A percentile compares a stretch with the other conserved stretches of the same genome.
Conservation (phyloP, 1,140 invertebrate species). For the Brachionus angularis region DNA sequence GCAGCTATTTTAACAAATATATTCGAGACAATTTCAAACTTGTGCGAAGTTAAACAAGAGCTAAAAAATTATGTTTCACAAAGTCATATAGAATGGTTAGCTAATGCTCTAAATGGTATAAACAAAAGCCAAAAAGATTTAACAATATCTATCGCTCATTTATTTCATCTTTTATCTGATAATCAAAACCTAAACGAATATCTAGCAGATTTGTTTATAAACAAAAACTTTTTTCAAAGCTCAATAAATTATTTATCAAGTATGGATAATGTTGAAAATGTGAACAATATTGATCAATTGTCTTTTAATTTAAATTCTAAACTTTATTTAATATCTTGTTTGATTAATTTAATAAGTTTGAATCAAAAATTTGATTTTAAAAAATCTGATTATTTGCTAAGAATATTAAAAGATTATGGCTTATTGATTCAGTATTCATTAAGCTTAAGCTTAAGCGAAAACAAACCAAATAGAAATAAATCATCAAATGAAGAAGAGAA, state of each 20-base stretch:
- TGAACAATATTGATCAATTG: neutral
- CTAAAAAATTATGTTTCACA: constrained; percentile 15
- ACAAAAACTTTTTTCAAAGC: constrained; percentile 10
- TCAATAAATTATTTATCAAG: neutral
- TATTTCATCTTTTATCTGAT: constrained; percentile 6
- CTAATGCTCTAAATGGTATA: neutral
- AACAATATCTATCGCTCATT: constrained; percentile 9
- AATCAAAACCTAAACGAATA: constrained; percentile 5
- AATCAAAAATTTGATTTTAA: neutral
- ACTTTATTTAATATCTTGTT: neutral
- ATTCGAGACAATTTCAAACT: constrained; percentile 28
- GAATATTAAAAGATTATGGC: neutral
- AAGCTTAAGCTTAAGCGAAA: neutral
- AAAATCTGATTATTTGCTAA: neutral
- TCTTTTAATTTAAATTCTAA: constrained; percentile 5
- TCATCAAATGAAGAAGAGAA: too few relatives aligned
- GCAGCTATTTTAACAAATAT: constrained; percentile 22
- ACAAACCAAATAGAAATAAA: too few relatives aligned
- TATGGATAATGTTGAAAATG: too few relatives aligned
- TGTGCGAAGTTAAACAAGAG: constrained; percentile 15
- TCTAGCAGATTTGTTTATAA: neutral
- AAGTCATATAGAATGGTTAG: constrained; percentile 22
- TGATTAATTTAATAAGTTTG: neutral
- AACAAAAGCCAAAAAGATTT: neutral
- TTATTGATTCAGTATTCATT: neutral